These are phyloP conservation scores for Melipona quadrifasciata DNA, from an alignment of 1,140 invertebrate species.

Conservation along the genomic window DNA sequence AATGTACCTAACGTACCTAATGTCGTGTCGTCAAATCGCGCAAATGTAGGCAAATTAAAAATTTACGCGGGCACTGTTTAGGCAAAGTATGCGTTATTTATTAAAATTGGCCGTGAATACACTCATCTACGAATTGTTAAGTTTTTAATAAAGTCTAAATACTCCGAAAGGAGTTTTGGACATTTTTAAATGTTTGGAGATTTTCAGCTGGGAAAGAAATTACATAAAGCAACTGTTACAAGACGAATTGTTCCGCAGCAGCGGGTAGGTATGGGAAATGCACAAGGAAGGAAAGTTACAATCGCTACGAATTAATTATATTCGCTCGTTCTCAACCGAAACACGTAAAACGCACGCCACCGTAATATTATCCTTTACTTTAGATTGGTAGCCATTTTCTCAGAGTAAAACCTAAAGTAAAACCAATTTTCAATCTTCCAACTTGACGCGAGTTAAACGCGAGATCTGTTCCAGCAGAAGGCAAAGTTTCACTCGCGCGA, in stretches of 20 bases:
- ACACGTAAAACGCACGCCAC: neutral
- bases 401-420: no score
- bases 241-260: neutral
- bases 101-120: no score
- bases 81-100: no score
- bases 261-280: neutral
- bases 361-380: neutral
- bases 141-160: no score
- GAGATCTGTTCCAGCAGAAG: no score
- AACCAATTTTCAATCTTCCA: no score
- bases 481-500: neutral
- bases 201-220: neutral
- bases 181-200: no score
- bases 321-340: neutral
- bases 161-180: no score
- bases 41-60: neutral
- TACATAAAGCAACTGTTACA: neutral
- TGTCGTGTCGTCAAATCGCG: no score
- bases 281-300: slow-evolving; percentile 7
- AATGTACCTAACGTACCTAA: no score
- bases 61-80: neutral
- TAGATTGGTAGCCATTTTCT: neutral
- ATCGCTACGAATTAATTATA: slow-evolving; percentile 2
- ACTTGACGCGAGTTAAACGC: no score
- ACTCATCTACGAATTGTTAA: neutral